These are phyloP conservation scores for Ochropleura plecta DNA, from an alignment of 2,888 invertebrate genomes.

Conservation along the genomic window DNA sequence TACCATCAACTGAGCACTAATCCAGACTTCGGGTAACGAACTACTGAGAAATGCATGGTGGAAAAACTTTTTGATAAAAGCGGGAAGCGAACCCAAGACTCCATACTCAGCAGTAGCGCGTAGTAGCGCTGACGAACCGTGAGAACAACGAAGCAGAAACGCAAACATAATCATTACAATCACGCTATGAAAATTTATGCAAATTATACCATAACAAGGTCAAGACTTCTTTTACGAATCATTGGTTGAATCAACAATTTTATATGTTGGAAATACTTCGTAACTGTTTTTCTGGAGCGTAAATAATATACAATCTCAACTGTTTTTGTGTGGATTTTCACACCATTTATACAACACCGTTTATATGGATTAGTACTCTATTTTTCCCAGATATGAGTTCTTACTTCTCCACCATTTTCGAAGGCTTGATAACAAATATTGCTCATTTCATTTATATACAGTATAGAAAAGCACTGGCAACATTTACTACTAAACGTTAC, in stretches of 20 bases:
- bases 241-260: background rate
- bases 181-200: slow-evolving; percentile 11
- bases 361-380: too few relatives aligned
- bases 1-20: background rate
- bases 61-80: background rate
- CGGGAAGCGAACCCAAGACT: background rate
- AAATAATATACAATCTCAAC: too few relatives aligned
- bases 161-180: background rate
- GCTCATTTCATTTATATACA: too few relatives aligned
- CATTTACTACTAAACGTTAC: too few relatives aligned
- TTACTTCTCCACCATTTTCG: too few relatives aligned
- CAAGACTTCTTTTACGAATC: background rate
- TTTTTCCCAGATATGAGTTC: too few relatives aligned
- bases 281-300: background rate
- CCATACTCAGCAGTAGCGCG: background rate
- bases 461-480: too few relatives aligned
- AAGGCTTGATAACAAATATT: too few relatives aligned
- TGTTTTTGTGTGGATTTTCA: too few relatives aligned
- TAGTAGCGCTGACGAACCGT: background rate
- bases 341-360: too few relatives aligned
- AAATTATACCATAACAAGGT: slow-evolving; percentile 6
- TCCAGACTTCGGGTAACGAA: background rate
- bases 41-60: background rate
- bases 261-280: background rate
- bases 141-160: background rate